Evolutionary conservation across 37 sponge, comb jelly and placozoan genomes (phyloP).

Genomic region (Axinella damicornis): DNA sequence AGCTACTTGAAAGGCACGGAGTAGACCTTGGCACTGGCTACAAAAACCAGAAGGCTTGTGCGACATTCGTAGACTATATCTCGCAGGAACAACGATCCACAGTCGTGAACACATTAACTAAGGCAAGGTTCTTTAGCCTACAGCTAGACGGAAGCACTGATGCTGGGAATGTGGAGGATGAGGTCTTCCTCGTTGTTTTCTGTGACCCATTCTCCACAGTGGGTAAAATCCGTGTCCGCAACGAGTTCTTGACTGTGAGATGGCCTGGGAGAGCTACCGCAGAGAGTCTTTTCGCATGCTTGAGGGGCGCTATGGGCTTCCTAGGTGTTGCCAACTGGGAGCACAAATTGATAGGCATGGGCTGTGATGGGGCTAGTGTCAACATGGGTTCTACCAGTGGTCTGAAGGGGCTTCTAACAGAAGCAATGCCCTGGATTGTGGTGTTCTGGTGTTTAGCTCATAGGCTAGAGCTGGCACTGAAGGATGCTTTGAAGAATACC

Average conservation of each 20-base stretch:
- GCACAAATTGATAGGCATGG: constrained; percentile 36
- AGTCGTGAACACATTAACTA: constrained; percentile 4
- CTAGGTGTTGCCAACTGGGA: constrained; percentile 32
- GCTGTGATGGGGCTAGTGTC: constrained; percentile 47
- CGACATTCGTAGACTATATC: constrained; percentile 53
- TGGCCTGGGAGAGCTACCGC: background rate
- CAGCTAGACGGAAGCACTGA: constrained; percentile 51
- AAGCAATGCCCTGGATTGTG: constrained; percentile 59
- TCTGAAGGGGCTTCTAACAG: constrained; percentile 43
- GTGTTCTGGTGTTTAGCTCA: constrained; percentile 77
- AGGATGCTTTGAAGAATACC: constrained; percentile 57
- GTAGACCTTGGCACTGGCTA: constrained; percentile 51
- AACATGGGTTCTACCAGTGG: constrained; percentile 53
- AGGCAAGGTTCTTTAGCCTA: constrained; percentile 35
- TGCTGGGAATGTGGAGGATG: constrained; percentile 38
- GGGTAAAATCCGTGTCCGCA: constrained; percentile 25
- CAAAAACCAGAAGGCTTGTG: constrained; percentile 52
- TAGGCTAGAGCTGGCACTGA: constrained; percentile 67
- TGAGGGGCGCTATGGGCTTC: constrained; percentile 20
- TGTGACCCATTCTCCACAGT: background rate
- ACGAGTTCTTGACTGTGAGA: constrained; percentile 26
- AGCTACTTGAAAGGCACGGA: constrained; percentile 47
- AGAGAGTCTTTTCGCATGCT: constrained; percentile 33
- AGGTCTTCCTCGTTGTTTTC: constrained; percentile 21
- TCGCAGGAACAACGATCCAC: constrained; percentile 5